Evolutionary conservation across 2,797 vertebrate species (phyloP), one percentile per base, ranked within the genome.

Genomic region (Eupleurogrammus muticus): DNA sequence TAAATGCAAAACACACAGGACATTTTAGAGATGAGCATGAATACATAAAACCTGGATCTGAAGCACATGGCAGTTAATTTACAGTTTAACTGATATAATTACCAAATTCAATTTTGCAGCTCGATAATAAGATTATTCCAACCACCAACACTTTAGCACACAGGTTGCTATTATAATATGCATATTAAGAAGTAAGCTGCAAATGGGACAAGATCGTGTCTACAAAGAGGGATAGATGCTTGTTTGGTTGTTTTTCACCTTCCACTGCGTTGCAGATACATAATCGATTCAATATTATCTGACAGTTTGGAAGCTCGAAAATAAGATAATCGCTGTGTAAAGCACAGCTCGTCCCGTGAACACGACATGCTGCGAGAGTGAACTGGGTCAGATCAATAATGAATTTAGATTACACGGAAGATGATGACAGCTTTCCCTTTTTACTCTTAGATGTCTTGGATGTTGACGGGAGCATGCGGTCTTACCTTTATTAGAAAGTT

Each of bases 401-500:
- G 13, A 35, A 16, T 34, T n/a, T 16, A 28, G 5, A 46, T 10
- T 28, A 47, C 32, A 36, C 4, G 24, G 4, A 61, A 56, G 10
- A 40, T 1, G 55, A 60, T 2, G 17, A 13, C 21, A 67, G 5
- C 8, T 62, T 10, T 40, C 2, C 10, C 16, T 35, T 68, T 0
- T 35, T 19, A 35, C 17, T 9, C 12, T 1, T 40, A 34, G 23
- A 13, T 10, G 9, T 5, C 10, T 0, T 24, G 12, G 0, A 24
- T 35, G 5, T 40, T 52, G 0, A 9, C 0, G 19, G 63, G 12
- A 11, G 11, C n/a, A 47, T 16, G 28, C 8, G 38, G 1, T 8
- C 76, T 13, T 77, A 91, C 89, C 81, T 75, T 79, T 82, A n/a
- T n/a, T 57, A 84, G 40, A 75, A 1, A 9, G 13, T 23, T 28